Conservation (phyloP, 2,113 vertebrate species). For the Coptodon rendalli region DNA sequence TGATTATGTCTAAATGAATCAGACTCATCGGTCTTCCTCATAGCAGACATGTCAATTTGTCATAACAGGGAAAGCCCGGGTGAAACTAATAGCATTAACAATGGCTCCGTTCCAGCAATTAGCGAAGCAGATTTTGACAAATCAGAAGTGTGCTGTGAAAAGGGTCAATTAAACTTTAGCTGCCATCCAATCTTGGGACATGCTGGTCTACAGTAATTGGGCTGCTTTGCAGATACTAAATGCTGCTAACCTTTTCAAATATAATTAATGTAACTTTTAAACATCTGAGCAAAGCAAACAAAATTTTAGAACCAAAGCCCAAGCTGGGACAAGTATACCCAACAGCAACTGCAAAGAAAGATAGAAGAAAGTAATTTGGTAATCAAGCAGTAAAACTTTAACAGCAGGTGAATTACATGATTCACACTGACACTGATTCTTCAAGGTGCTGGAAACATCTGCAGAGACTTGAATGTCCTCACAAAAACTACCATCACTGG, state of each 20-base stretch:
- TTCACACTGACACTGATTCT: background rate
- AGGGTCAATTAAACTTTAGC: background rate
- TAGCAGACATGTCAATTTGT: background rate
- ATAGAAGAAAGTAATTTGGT: background rate
- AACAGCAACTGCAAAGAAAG: background rate
- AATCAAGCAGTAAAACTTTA: background rate
- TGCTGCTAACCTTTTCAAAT: background rate
- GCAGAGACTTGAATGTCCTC: background rate
- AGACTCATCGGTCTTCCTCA: background rate
- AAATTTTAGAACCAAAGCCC: background rate
- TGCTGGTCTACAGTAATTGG: background rate
- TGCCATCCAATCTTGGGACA: background rate
- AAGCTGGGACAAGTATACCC: background rate
- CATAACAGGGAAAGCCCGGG: background rate
- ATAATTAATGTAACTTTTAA: background rate
- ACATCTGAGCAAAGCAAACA: background rate
- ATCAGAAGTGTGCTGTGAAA: background rate
- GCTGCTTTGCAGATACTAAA: background rate
- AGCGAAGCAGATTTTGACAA: background rate
- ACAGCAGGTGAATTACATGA: background rate
- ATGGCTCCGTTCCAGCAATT: background rate
- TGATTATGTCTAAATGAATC: background rate
- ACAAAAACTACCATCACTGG: background rate
- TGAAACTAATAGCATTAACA: background rate
- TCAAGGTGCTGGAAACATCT: background rate